Conservation (phyloP, 2,113 vertebrate genomes). For the Larimichthys polyactis region DNA sequence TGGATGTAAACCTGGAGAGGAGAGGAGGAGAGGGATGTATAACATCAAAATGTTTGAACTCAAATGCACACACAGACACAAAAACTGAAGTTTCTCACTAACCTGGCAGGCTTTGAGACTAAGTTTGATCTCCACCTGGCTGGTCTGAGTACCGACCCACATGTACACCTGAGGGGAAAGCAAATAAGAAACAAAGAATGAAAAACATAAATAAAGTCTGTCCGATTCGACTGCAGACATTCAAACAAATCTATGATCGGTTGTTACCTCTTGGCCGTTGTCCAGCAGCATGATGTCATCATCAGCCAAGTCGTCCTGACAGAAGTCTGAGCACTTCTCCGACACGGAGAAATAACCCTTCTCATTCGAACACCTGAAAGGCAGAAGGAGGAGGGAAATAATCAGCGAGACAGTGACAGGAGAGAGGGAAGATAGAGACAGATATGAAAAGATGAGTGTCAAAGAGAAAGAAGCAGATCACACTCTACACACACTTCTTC, state of each 20-base stretch:
- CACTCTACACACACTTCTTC: not conserved
- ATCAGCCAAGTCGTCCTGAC: slow-evolving; percentile 96
- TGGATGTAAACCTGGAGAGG: slow-evolving; percentile 94
- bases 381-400: not conserved
- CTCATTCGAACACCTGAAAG: slow-evolving; percentile 94
- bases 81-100: not conserved
- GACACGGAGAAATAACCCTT: slow-evolving; percentile 98
- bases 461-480: not conserved
- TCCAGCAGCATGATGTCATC: slow-evolving; percentile 99
- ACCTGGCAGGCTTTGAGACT: slow-evolving; percentile 98
- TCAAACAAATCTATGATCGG: not conserved
- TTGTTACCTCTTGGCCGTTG: slow-evolving; percentile 93
- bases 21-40: no score
- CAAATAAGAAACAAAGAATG: not conserved
- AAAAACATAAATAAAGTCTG: not conserved
- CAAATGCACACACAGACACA: not conserved
- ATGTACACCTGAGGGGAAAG: slow-evolving; percentile 91
- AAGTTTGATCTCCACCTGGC: slow-evolving; percentile 98
- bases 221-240: not conserved
- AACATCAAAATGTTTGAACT: not conserved
- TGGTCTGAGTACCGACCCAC: slow-evolving; percentile 99
- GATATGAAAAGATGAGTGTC: not conserved
- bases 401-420: no score
- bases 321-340: slow-evolving; percentile 98
- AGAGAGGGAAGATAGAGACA: not conserved